phyloP scores from a whole-genome alignment of 1,140 invertebrate genomes.

The Cardiocondyla obscurior region DNA sequence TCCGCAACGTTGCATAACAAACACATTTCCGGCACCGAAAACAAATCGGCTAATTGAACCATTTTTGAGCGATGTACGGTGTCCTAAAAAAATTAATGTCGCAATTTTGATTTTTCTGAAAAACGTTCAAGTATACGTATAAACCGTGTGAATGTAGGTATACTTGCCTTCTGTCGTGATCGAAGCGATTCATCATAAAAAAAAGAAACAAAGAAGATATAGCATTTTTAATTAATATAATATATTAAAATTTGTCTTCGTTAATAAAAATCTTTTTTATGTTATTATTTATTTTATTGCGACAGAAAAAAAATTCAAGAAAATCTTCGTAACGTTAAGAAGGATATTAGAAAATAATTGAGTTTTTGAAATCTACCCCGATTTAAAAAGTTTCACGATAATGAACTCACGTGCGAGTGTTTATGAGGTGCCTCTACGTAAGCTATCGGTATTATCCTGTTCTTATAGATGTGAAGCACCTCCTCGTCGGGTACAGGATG shows the following conservation, averaged over 20 bases:
- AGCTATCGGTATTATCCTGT: conserved; percentile 92
- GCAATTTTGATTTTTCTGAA: neutral
- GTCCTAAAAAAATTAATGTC: conserved; percentile 69
- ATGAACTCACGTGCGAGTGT: conserved; percentile 82
- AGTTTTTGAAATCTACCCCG: too few species aligned
- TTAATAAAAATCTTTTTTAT: too few species aligned
- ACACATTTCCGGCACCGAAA: conserved; percentile 98
- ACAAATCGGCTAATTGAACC: conserved; percentile 98
- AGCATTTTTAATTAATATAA: too few species aligned
- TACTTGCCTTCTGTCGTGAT: conserved; percentile 75
- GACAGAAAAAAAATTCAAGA: neutral
- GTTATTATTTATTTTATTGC: neutral
- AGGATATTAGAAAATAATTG: neutral
- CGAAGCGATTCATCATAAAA: conserved; percentile 68
- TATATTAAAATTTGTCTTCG: neutral
- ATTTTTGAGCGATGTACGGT: conserved; percentile 87
- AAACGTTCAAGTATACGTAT: neutral
- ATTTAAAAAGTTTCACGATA: neutral
- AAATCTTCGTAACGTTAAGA: neutral
- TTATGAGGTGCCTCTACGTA: conserved; percentile 89
- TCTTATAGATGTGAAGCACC: conserved; percentile 94
- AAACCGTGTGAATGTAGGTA: neutral
- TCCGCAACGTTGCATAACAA: conserved; percentile 96
- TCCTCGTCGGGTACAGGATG: conserved; percentile 93
- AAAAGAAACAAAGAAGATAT: conserved; percentile 70